Evolutionary conservation across 1,140 invertebrate genomes (phyloP), one percentile per base, ranked within the genome.

Genomic region (Chymomyza costata): DNA sequence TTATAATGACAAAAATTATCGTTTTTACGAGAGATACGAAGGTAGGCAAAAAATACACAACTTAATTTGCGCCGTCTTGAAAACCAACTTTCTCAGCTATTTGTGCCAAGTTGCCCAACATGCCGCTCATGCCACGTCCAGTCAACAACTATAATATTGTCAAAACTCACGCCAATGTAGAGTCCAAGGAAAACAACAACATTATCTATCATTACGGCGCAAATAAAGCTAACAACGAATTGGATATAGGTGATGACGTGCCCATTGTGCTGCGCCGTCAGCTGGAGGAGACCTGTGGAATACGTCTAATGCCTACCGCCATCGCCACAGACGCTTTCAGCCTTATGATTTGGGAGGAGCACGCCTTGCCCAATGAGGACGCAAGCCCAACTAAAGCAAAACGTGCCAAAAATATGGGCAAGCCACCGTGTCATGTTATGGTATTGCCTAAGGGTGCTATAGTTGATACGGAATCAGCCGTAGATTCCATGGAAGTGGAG

Each of bases 331-430:
- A 43, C 0, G 51, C 35, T 0, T 61, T 81, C 3, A 80, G 73
- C 30, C 73, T 81, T n/a, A 80, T 52, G 2, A 46, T 81, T 1
- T 80, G 73, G 73, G 6, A 54, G 3, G 63, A 73, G 11, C 32
- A n/a, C 32, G 1, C 18, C 3, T 53, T 39, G 10, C 15, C 3
- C 3, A 43, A 3, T 8, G 31, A 32, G 30, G 7, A 15, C 2
- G 14, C 14, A 18, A 13, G 11, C n/a, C 14, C 6, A 38, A 0
- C 7, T 0, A 46, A 11, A 3, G 14, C 18, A 11, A 48, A 34
- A n/a, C 1, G 73, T 3, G 52, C 53, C 30, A 41, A 30, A 1
- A 78, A 10, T 28, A 28, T 28, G 5, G 10, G 25, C n/a, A n/a
- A n/a, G n/a, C n/a, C n/a, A n/a, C n/a, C n/a, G n/a, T n/a, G n/a